Base-by-base conservation (phyloP, 2,888 invertebrate species). In the Cryptocheilus praepositus region DNA sequence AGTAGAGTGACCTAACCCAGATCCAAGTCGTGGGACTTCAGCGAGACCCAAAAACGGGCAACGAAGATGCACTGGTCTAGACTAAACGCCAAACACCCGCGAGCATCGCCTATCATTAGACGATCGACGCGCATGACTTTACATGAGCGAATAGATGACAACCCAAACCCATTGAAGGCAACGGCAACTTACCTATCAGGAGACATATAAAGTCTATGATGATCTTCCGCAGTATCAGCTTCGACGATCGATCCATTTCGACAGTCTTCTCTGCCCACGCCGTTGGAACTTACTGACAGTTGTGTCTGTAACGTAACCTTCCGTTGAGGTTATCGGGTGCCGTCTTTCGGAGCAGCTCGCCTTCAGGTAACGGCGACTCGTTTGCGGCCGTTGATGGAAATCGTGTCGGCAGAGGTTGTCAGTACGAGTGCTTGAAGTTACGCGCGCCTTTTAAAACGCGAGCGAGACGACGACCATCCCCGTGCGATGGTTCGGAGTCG, bases 191-290 rank as follows among this genome's bases (percentile, higher is more conserved):
- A 95, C 94, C 93, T 85, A 93, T 91, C 83, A 92, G 90, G 69
- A 94, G 85, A 81, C 94, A 92, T 68, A 91, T 81, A 81, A 94
- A 90, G 90, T 95, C 95, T 86, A 93, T 89, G 76, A 92, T 85
- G 79, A 94, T 91, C 90, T 94, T 94, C 83, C 91, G 90, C 82
- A 93, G 86, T 82, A 93, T 89, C 79, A 90, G 89, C 86, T 89
- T 91, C 52, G 91, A 90, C 79, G 92, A 91, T 82, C 90, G 90
- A 83, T 92, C 92, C 89, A 91, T 90, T 22, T 7, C 61, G 43
- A 0, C 55, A 22, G 5, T 16, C 44, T n/a, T 18, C 16, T 53
- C 60, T 7, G 25, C 25, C 5, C 13, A 55, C 16, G n/a, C 28
- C 19, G 52, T 11, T 22, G 13, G 16, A 11, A 15, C 21, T 19